Evolutionary conservation across 2,797 vertebrate species (phyloP), one percentile per base, ranked within the genome.

Genomic region (Syndactyla subalaris): DNA sequence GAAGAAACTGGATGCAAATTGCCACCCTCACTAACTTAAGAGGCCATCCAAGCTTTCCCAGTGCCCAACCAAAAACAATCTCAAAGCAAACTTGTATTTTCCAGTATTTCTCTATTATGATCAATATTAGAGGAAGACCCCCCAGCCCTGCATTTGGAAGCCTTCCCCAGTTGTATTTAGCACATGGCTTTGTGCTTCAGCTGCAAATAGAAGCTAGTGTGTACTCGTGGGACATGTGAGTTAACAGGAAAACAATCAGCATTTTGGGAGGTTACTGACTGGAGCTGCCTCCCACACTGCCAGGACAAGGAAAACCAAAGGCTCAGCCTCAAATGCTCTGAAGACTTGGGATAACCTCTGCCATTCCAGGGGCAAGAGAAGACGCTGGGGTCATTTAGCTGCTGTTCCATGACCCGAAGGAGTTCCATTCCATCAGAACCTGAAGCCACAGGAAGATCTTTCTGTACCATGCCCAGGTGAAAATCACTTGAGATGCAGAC

Each of bases 81-180:
- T 10, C 72, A 71, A 46, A 36, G 20, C 27, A 52, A 55, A 59
- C 38, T 3, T 21, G 2, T 8, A 7, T 12, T 30, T 59, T 15
- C 27, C 15, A n/a, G 2, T 13, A 1, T 6, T 4, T 15, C 24
- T 52, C n/a, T 7, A 4, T 4, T 15, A 24, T 3, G 14, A 26
- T 45, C 22, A 32, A 1, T 4, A 27, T 9, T 39, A 52, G 38
- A 41, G 15, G 34, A 52, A 30, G 11, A 38, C 1, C 7, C 20
- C 7, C 23, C 6, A 80, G 27, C 3, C 2, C 3, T 5, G 20
- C 43, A 38, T 32, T 14, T 10, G 23, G 45, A 73, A 65, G 34
- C 9, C 8, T 23, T 22, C 39, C 70, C n/a, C 26, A 34, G n/a
- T 21, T 84, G 29, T 4, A 41, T 23, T 30, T 8, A 55, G 24